Conservation (phyloP, 1,140 invertebrate genomes). For the Zaprionus gabonicus region DNA sequence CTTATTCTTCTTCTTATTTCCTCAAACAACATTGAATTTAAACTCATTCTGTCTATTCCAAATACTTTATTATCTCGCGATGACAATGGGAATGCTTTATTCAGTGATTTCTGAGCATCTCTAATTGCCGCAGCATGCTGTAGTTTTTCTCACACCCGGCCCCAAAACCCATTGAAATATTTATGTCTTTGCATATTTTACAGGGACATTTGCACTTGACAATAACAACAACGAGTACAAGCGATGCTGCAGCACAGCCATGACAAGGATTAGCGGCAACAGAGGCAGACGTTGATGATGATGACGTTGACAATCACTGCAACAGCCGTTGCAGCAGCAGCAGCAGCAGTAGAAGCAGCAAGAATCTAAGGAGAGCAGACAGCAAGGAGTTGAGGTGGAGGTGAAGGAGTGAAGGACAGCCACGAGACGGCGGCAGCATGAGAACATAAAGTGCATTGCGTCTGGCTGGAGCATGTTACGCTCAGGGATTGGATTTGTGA, state of each 20-base stretch:
- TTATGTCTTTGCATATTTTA: slow-evolving; percentile 82
- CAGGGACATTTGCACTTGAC: slow-evolving; percentile 78
- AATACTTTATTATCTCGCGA: neutral
- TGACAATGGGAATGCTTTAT: slow-evolving; percentile 11
- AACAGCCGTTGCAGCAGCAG: slow-evolving; percentile 33
- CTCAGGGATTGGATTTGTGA: slow-evolving; percentile 35
- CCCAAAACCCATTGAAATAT: slow-evolving; percentile 66
- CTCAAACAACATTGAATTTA: neutral
- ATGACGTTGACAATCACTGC: slow-evolving; percentile 70
- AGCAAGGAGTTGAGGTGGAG: neutral
- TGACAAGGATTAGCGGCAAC: slow-evolving; percentile 67
- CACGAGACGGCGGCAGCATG: slow-evolving; percentile 56
- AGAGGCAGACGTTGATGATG: slow-evolving; percentile 54
- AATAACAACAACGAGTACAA: slow-evolving; percentile 71
- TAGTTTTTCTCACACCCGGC: slow-evolving; percentile 53
- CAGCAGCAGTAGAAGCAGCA: slow-evolving; percentile 3
- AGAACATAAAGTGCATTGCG: slow-evolving; percentile 77
- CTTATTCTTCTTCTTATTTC: neutral
- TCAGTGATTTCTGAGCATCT: slow-evolving; percentile 58
- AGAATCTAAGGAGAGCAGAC: neutral
- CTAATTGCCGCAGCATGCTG: slow-evolving; percentile 25
- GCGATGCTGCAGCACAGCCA: slow-evolving; percentile 48
- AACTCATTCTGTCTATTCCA: neutral
- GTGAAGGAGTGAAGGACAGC: neutral
- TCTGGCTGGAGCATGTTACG: slow-evolving; percentile 57